Base-by-base conservation (phyloP, 1,140 invertebrate genomes). In the Contarinia nasturtii region DNA sequence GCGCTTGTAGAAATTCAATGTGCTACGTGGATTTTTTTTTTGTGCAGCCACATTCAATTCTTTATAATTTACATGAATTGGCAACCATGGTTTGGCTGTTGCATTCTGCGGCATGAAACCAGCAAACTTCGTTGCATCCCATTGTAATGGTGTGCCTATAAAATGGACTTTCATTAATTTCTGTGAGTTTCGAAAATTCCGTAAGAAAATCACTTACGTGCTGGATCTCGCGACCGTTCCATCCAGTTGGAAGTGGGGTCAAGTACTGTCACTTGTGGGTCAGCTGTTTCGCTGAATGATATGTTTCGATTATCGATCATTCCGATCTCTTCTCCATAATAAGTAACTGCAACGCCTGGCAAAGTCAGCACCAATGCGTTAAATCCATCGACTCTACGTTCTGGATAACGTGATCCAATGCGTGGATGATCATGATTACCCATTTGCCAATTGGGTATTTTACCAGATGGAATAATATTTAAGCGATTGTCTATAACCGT, bases 301-400 rank as follows among this genome's bases (percentile, higher is more conserved):
- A 67, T 66, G 33, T 68, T 64, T 1, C 53, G 51, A 21, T 69
- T 72, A 61, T 87, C 74, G 27, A 67, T 57, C 80, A 88, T 87
- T 1, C 79, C 85, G 40, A 89, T 72, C 61, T 89, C 86, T 60
- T 89, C 85, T 10, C 85, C n/a, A n/a, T n/a, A n/a, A 54, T 89
- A 90, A 7, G 79, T 80, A 12, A 87, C 73, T 7, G 79, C 71
- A 3, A 83, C 75, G 7, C 87, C 87, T 14, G 84, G 83, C 17
- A 90, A 60, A 7, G 85, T 65, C 49, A 85, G 60, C 5, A 75
- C 66, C 33, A 91, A 55, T 72, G 86, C 84, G 51, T 82, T 78
- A 53, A 86, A 67, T 8, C 74, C 77, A 60, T 87, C 84, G 1
- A 79, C 70, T 48, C 75, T 64, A 34, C 72, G 65, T 0, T 67